Percentiles rank a stretch among this genome's conserved stretches.
Evolutionary conservation across 2,113 vertebrate genomes (phyloP).

Genomic region (Mus pahari): DNA sequence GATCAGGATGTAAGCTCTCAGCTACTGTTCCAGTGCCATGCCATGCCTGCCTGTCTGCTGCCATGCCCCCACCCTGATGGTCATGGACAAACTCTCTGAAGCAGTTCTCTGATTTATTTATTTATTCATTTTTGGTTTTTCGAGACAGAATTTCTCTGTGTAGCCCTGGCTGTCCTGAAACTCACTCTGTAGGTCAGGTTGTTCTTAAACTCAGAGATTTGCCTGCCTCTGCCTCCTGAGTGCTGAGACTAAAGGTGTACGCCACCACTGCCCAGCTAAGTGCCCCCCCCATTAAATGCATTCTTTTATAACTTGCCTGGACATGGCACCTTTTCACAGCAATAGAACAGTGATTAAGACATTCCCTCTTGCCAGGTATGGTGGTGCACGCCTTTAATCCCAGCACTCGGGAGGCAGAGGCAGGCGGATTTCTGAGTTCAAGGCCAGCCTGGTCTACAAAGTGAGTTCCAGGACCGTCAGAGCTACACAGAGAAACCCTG

Average conservation of each 20-base stretch:
- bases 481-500: too few species aligned
- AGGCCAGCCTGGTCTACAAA: too few species aligned
- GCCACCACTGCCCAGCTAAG: not conserved
- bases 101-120: not conserved
- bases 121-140: not conserved
- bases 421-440: too few species aligned
- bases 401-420: too few species aligned
- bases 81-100: not conserved
- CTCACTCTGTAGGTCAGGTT: not conserved
- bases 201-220: not conserved
- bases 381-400: too few species aligned
- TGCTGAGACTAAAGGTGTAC: not conserved
- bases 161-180: not conserved
- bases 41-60: not conserved
- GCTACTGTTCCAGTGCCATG: not conserved
- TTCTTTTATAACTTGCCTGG: not conserved
- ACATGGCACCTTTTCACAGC: not conserved
- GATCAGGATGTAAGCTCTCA: not conserved
- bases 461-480: too few species aligned
- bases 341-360: not conserved
- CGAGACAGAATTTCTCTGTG: not conserved
- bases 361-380: too few species aligned
- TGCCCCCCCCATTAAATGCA: not conserved
- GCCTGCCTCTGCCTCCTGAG: not conserved
- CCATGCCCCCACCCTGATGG: not conserved